Percentiles rank a stretch among this genome's conserved stretches.
Conservation (phyloP, 2,113 vertebrate genomes). For the Myrmecobius fasciatus region DNA sequence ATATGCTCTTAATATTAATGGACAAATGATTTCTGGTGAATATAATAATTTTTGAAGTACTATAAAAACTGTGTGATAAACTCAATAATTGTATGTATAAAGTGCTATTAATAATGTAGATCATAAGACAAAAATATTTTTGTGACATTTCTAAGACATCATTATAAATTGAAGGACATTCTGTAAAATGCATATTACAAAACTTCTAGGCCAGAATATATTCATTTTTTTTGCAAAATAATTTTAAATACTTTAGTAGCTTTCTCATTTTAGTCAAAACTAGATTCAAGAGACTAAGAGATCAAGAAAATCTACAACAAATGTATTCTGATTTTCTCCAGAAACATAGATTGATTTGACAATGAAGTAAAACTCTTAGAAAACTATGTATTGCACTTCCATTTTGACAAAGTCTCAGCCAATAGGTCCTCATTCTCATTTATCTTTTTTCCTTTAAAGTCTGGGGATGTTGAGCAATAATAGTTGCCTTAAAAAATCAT, state of each 20-base stretch:
- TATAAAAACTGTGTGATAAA: neutral
- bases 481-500: neutral
- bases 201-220: constrained; percentile 6
- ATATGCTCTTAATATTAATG: neutral
- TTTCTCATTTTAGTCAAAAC: neutral
- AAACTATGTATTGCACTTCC: neutral
- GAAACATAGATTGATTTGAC: constrained; percentile 1
- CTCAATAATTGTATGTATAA: neutral
- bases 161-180: neutral
- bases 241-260: neutral
- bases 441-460: neutral
- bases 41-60: neutral
- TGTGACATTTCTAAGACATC: neutral
- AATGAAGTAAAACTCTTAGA: neutral
- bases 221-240: neutral
- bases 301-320: neutral
- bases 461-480: neutral
- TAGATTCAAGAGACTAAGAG: neutral
- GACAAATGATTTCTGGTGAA: neutral
- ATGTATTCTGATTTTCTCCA: constrained; percentile 3
- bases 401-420: neutral
- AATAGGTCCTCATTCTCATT: neutral
- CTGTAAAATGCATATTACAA: neutral
- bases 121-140: neutral
- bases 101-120: neutral